Percentiles rank a stretch among this genome's conserved stretches.
Evolutionary conservation across 2,113 vertebrate species (phyloP).

Genomic region (Oryzias curvinotus): DNA sequence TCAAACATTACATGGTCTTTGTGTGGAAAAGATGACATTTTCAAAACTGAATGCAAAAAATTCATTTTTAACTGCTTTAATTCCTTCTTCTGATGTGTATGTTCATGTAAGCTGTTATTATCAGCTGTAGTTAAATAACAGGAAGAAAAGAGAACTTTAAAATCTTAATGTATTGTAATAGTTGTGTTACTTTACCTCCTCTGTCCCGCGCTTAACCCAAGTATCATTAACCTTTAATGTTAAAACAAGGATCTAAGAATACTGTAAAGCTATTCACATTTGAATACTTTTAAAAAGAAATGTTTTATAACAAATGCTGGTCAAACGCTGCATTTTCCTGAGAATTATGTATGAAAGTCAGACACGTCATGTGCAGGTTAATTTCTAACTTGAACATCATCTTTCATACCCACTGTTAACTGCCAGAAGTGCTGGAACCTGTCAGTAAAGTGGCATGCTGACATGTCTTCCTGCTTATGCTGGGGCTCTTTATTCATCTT

Average conservation of each 20-base stretch:
- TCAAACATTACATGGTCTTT: conserved; percentile 5
- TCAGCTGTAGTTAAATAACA: not conserved
- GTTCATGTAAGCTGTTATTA: conserved; percentile 5
- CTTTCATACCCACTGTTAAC: conserved; percentile 5
- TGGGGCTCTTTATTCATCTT: conserved; percentile 27
- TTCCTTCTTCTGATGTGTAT: no score
- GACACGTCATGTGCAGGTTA: not conserved
- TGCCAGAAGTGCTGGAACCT: not conserved
- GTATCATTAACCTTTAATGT: not conserved
- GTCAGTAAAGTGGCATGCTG: not conserved
- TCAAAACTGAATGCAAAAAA: no score
- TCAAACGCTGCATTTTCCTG: not conserved
- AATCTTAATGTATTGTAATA: not conserved
- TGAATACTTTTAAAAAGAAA: not conserved
- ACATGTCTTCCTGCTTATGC: conserved; percentile 23
- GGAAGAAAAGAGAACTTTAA: not conserved
- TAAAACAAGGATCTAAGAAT: not conserved
- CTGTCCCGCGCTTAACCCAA: not conserved
- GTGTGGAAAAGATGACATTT: no score
- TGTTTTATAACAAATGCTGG: no score
- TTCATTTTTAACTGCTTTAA: not conserved
- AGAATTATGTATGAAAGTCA: not conserved
- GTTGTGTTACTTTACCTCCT: not conserved
- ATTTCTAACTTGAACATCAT: conserved; percentile 8
- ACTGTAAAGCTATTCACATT: conserved; percentile 2